These are phyloP conservation scores for Sebastes paucispinis DNA, from an alignment of 2,797 vertebrate species.

Conservation along the genomic window DNA sequence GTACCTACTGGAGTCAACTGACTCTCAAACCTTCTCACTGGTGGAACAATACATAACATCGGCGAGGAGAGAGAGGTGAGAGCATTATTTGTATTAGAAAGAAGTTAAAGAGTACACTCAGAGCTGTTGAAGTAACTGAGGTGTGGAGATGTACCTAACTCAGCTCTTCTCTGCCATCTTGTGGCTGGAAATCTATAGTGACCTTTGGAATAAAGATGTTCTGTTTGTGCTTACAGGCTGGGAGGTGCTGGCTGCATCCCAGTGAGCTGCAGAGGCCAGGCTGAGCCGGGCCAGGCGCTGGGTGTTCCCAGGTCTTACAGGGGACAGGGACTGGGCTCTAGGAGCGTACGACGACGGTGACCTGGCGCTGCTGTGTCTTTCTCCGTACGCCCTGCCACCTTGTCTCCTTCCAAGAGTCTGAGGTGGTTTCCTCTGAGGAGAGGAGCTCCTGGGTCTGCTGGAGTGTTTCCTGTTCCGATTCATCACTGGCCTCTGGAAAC, in stretches of 20 bases:
- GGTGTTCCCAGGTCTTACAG: conserved; percentile 33
- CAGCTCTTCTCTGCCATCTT: conserved; percentile 44
- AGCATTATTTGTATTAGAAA: not conserved
- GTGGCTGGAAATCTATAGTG: not conserved
- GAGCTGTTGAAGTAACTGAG: too few species aligned
- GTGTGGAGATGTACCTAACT: too few species aligned
- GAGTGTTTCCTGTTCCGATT: conserved; percentile 52
- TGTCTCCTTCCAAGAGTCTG: conserved; percentile 33
- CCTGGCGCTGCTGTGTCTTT: conserved; percentile 7
- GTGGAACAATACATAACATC: not conserved
- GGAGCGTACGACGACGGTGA: not conserved
- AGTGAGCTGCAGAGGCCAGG: conserved; percentile 18
- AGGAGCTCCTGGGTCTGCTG: conserved; percentile 37
- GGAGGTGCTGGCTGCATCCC: not conserved
- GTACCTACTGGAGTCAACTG: not conserved
- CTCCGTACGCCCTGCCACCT: not conserved
- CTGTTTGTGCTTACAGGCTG: conserved; percentile 25
- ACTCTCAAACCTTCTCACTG: not conserved
- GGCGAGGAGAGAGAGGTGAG: not conserved
- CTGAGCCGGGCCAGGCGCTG: conserved; percentile 36
- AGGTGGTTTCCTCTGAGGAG: conserved; percentile 32
- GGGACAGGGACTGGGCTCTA: conserved; percentile 63
- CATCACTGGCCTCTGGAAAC: conserved; percentile 60
- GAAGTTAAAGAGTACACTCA: too few species aligned
- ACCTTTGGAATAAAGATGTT: not conserved